phyloP scores from a whole-genome alignment of 2,888 invertebrate species.

The Sacculina carcini region DNA sequence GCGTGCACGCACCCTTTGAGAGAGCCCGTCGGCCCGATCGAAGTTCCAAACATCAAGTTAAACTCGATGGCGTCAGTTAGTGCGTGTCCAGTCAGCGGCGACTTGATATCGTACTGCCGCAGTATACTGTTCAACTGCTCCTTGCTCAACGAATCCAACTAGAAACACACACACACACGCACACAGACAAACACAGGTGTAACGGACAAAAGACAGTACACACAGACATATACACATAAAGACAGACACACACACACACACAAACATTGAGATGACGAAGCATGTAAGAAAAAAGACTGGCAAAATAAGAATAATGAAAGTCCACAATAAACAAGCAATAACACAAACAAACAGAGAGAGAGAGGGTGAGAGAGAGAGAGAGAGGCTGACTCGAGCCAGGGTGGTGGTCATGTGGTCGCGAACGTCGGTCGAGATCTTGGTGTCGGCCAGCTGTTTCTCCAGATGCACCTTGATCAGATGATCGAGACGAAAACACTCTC shows the following conservation, averaged over 20 bases:
- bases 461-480: slow-evolving; percentile 86
- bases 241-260: background rate
- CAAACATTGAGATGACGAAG: background rate
- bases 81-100: slow-evolving; percentile 81
- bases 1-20: slow-evolving; percentile 40
- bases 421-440: slow-evolving; percentile 39
- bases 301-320: slow-evolving; percentile 8
- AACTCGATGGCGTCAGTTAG: slow-evolving; percentile 88
- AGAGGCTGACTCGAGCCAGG: background rate
- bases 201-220: slow-evolving; percentile 15
- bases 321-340: background rate
- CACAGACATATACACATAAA: slow-evolving; percentile 6
- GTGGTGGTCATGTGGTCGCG: background rate
- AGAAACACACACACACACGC: no score
- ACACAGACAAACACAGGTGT: no score
- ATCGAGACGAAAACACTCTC: slow-evolving; percentile 91
- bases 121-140: slow-evolving; percentile 66
- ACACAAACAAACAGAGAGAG: background rate
- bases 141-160: slow-evolving; percentile 73
- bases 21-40: slow-evolving; percentile 86
- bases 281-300: slow-evolving; percentile 2
- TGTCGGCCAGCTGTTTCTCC: slow-evolving; percentile 49
- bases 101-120: slow-evolving; percentile 67
- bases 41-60: slow-evolving; percentile 95
- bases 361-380: background rate